These are phyloP conservation scores for Mechanitis messenoides DNA, from an alignment of 2,888 invertebrate species.

Conservation along the genomic window DNA sequence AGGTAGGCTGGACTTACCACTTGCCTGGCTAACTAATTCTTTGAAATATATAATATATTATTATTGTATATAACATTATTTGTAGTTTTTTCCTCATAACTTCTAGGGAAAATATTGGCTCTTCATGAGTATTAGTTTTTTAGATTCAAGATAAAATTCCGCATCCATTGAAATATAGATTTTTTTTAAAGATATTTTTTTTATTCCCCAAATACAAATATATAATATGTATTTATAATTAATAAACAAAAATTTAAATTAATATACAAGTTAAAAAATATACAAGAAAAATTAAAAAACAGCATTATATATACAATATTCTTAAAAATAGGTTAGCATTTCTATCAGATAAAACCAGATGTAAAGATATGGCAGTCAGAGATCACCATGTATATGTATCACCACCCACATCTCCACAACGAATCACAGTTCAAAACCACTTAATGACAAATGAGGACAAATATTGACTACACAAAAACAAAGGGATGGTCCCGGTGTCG, in stretches of 20 bases:
- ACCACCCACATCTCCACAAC: conserved; percentile 40
- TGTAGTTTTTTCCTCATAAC: too few species aligned
- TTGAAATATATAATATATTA: too few species aligned
- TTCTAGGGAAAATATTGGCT: too few species aligned
- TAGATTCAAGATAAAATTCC: too few species aligned
- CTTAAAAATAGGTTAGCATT: background rate
- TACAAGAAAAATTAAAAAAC: background rate
- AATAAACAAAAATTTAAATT: too few species aligned
- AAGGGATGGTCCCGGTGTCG: conserved; percentile 66
- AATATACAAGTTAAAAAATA: background rate
- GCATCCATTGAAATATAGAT: too few species aligned
- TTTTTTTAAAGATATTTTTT: too few species aligned
- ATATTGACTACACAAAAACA: conserved; percentile 60
- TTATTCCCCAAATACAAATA: too few species aligned
- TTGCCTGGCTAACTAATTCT: conserved; percentile 1
- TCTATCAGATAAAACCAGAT: background rate
- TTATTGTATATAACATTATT: too few species aligned
- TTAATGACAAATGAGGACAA: conserved; percentile 50
- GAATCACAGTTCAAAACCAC: conserved; percentile 57
- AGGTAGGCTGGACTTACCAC: conserved; percentile 47
- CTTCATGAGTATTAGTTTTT: too few species aligned
- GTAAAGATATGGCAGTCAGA: conserved; percentile 3
- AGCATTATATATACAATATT: background rate
- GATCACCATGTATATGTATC: conserved; percentile 15
- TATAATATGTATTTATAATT: too few species aligned